Conservation (phyloP, 1,140 invertebrate species). For the Neuroterus valhalla region DNA sequence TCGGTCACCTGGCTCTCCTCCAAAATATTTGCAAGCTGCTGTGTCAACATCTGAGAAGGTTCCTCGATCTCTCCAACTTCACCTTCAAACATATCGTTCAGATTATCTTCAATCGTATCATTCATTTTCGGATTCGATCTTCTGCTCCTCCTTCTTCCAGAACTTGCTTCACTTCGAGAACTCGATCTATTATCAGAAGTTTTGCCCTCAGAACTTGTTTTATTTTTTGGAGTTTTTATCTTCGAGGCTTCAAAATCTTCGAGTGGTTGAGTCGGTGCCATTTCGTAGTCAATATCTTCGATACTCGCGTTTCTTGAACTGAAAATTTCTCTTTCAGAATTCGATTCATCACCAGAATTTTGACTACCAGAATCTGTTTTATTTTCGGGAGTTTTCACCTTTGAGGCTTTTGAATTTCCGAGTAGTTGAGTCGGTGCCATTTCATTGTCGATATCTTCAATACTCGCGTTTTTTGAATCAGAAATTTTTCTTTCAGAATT, state of each 20-base stretch:
- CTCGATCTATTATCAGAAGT: background rate
- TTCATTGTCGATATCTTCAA: constrained; percentile 13
- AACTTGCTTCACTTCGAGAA: background rate
- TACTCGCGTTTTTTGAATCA: background rate
- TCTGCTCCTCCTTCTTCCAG: background rate
- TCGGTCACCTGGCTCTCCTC: constrained; percentile 3
- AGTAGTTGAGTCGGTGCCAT: background rate
- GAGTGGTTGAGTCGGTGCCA: background rate
- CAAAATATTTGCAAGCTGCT: constrained; percentile 35
- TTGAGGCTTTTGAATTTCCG: background rate
- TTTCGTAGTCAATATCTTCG: constrained; percentile 14
- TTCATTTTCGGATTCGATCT: background rate
- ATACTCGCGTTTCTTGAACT: background rate
- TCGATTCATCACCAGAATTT: background rate
- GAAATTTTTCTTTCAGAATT: background rate
- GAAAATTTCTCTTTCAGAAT: background rate
- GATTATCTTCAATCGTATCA: constrained; percentile 35
- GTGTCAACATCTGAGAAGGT: constrained; percentile 39
- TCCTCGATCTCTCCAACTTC: background rate
- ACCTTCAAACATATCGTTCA: constrained; percentile 36
- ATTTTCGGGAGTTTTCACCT: background rate
- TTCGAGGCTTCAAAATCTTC: background rate
- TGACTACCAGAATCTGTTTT: background rate
- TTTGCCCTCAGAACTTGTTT: background rate
- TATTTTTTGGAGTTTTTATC: background rate